phyloP scores from a whole-genome alignment of 2,888 invertebrate genomes.

The Dryobotodes eremita region DNA sequence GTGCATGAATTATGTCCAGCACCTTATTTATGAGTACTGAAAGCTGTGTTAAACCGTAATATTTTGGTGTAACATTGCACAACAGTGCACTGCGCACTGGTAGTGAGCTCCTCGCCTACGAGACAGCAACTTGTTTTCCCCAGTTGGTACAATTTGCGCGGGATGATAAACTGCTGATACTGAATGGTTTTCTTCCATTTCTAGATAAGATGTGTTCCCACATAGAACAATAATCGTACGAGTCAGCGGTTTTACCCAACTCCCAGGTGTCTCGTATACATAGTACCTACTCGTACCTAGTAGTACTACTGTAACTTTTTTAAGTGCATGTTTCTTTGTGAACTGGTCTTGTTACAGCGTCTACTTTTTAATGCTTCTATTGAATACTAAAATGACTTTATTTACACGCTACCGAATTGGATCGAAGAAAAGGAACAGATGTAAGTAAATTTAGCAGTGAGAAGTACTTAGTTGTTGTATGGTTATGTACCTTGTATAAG shows the following conservation, averaged over 20 bases:
- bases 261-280: background rate
- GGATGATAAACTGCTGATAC: conserved; percentile 18
- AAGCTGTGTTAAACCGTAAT: conserved; percentile 38
- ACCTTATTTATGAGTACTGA: conserved; percentile 45
- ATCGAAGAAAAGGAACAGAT: conserved; percentile 65
- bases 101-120: conserved; percentile 45
- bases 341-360: conserved; percentile 3
- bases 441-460: conserved; percentile 67
- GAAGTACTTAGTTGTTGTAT: conserved; percentile 2
- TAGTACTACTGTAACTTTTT: conserved; percentile 4
- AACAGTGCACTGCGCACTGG: conserved; percentile 20
- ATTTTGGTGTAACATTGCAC: conserved; percentile 42
- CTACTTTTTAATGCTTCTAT: conserved; percentile 14
- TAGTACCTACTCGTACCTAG: background rate
- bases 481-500: background rate
- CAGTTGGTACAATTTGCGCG: conserved; percentile 31
- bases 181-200: conserved; percentile 26
- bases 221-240: conserved; percentile 27
- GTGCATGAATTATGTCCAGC: conserved; percentile 40
- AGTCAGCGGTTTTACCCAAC: conserved; percentile 28
- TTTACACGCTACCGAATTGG: conserved; percentile 77
- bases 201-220: conserved; percentile 36
- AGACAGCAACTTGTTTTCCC: conserved; percentile 28
- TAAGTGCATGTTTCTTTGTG: conserved; percentile 19
- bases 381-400: conserved; percentile 70